phyloP scores from a whole-genome alignment of 2,113 vertebrate genomes.

The Podilymbus podiceps region DNA sequence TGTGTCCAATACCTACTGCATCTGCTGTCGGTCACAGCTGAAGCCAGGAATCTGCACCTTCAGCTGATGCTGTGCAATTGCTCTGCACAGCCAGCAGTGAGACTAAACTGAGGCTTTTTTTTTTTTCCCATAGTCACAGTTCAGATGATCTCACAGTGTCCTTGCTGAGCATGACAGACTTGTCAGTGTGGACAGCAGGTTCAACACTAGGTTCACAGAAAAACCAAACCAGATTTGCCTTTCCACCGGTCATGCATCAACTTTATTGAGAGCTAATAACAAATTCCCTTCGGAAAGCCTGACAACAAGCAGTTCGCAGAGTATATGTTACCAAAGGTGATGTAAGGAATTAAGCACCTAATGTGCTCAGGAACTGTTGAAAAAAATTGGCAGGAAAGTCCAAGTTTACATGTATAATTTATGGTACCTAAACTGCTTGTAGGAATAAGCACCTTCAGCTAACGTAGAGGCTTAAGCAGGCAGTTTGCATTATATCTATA shows the following conservation, averaged over 20 bases:
- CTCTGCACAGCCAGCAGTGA: neutral
- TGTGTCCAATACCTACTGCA: too few relatives aligned
- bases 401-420: neutral
- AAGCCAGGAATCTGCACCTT: neutral
- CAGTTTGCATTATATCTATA: neutral
- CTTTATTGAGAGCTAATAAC: neutral
- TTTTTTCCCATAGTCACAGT: neutral
- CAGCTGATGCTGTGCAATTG: neutral
- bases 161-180: neutral
- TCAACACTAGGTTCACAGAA: neutral
- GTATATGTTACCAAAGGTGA: neutral
- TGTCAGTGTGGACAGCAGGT: neutral
- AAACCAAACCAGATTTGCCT: neutral
- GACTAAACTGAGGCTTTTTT: neutral
- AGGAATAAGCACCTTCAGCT: neutral
- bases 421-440: neutral
- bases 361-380: neutral
- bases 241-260: neutral
- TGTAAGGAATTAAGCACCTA: neutral
- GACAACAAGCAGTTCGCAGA: neutral
- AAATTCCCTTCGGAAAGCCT: neutral
- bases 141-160: neutral
- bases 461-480: neutral
- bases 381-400: neutral
- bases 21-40: neutral